These are phyloP conservation scores for Agrilus mali DNA, from an alignment of 2,888 invertebrate species.

Conservation along the genomic window DNA sequence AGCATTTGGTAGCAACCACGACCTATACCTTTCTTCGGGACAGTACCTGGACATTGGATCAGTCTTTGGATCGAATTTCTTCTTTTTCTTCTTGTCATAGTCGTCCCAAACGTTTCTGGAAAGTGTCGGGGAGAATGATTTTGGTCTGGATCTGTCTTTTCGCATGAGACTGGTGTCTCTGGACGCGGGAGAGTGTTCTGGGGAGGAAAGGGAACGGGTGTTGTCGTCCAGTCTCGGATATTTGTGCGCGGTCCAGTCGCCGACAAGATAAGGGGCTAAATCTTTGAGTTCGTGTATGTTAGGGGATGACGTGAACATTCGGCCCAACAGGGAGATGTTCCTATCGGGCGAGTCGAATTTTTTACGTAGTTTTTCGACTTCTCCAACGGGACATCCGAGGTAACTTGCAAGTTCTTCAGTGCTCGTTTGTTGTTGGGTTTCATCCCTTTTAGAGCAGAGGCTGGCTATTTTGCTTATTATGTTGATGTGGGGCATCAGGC, in stretches of 20 bases:
- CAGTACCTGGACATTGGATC: slow-evolving; percentile 45
- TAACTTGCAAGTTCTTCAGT: slow-evolving; percentile 28
- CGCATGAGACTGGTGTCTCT: slow-evolving; percentile 29
- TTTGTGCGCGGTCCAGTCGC: slow-evolving; percentile 69
- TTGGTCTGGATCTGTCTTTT: slow-evolving; percentile 29
- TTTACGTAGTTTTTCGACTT: slow-evolving; percentile 59
- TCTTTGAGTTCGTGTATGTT: slow-evolving; percentile 64
- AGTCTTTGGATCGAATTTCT: slow-evolving; percentile 60
- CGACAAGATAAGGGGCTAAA: slow-evolving; percentile 65
- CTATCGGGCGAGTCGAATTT: slow-evolving; percentile 52
- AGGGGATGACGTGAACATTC: slow-evolving; percentile 71
- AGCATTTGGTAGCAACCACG: slow-evolving; percentile 26
- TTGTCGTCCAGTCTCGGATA: slow-evolving; percentile 61
- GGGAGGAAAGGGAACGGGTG: slow-evolving; percentile 47
- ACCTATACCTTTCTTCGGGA: slow-evolving; percentile 9
- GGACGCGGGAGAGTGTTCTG: slow-evolving; percentile 27
- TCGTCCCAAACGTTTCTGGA: slow-evolving; percentile 25
- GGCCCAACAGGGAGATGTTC: slow-evolving; percentile 52
- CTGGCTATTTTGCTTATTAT: slow-evolving; percentile 79
- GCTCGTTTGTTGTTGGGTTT: slow-evolving; percentile 19
- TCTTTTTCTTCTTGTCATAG: slow-evolving; percentile 36
- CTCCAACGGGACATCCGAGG: slow-evolving; percentile 41
- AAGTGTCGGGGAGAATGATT: slow-evolving; percentile 38
- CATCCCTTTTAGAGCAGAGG: slow-evolving; percentile 28
- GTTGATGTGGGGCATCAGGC: slow-evolving; percentile 79